Evolutionary conservation across 1,140 invertebrate species (phyloP).

Genomic region (Drosophila jambulina): DNA sequence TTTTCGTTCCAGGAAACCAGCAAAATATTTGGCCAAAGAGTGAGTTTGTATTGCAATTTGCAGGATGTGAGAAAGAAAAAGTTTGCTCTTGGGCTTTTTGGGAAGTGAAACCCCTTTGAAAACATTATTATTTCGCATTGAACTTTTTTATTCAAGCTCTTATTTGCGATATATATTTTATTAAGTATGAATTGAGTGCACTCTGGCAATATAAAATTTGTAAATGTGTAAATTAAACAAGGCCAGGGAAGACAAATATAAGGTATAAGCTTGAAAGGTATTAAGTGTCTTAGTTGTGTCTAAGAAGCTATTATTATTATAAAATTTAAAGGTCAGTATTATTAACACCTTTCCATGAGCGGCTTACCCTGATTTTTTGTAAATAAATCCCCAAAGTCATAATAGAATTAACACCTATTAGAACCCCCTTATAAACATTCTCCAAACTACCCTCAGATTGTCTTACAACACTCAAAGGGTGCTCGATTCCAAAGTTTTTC

Average conservation of each 20-base stretch:
- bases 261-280: too few species aligned
- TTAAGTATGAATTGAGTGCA: not conserved
- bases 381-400: not conserved
- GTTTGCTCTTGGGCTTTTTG: not conserved
- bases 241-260: too few species aligned
- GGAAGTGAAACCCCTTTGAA: not conserved
- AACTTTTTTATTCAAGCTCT: not conserved
- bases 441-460: conserved; percentile 2
- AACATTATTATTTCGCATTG: not conserved
- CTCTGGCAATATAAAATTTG: not conserved
- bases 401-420: not conserved
- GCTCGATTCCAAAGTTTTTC: conserved; percentile 24
- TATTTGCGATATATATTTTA: not conserved
- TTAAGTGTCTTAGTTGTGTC: too few species aligned
- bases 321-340: too few species aligned
- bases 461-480: conserved; percentile 28
- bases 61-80: not conserved
- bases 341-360: too few species aligned
- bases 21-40: conserved; percentile 14
- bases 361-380: too few species aligned
- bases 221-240: too few species aligned
- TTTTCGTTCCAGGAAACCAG: conserved; percentile 1
- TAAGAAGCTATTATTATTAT: too few species aligned
- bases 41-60: conserved; percentile 14
- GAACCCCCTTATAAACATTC: not conserved